Evolutionary conservation across 2,797 vertebrate genomes (phyloP), one percentile per base, ranked within the genome.

Genomic region (Alauda arvensis): DNA sequence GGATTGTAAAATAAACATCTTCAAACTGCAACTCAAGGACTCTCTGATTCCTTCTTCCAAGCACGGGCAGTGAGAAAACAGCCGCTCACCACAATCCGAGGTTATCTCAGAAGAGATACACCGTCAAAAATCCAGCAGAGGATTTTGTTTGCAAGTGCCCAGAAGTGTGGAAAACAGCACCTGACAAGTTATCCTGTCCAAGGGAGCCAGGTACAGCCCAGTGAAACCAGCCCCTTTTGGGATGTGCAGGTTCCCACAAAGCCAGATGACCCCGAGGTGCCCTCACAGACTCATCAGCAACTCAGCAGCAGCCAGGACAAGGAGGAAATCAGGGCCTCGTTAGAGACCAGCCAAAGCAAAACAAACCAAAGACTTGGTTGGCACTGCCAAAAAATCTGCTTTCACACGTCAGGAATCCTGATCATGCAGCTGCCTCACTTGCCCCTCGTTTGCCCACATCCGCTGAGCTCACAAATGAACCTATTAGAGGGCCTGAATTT

Each of bases 341-440:
- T 85, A 92, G 85, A 93, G 83, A 87, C 66, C 78, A 85, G 91
- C 77, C 83, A 92, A 89, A 86, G 83, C 87, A 96, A 93, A 94
- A 89, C 92, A 95, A 95, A 77, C 91, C 88, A 91, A 91, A 81
- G 68, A 62, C 78, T 74, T 83, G 72, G 87, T 88, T 3, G 25
- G 79, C 88, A 78, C 78, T 95, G 95, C 95, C 95, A 95, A 93
- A 93, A 94, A 94, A 89, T 37, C 91, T 93, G 91, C 92, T 93
- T 96, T 96, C 92, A 94, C 80, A 55, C 67, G 91, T 89, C 87
- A 93, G 92, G 89, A 95, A 95, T 95, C 89, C 92, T 87, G 91
- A 82, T 92, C 88, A 26, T 18, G 94, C 90, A 92, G 91, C 87
- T 90, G 85, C 89, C 89, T 95, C 89, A 40, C 90, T 95, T 94